Base-by-base conservation (phyloP, 1,140 invertebrate genomes). In the Reticulitermes speratus region DNA sequence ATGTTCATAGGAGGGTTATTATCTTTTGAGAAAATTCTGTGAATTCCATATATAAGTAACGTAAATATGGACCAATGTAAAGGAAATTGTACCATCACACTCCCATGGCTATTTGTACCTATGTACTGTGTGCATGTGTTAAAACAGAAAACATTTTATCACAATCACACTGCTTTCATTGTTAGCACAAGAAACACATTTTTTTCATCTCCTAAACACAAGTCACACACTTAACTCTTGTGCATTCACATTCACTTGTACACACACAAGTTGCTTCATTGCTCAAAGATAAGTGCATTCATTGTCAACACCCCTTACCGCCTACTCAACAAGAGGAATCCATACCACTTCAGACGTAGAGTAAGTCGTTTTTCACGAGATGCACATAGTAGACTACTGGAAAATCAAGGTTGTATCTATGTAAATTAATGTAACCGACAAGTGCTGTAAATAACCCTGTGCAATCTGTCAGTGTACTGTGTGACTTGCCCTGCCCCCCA, bases 241-340 rank as follows among this genome's bases (percentile, higher is more conserved):
- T 65, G 59, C 21, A 65, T 65, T 65, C 59, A 65, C 65, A 75
- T 12, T 30, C n/a, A 30, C n/a, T 8, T 75, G 1, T 30, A 75
- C 65, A 30, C n/a, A 75, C 65, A 75, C 65, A 30, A 75, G n/a
- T 30, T 75, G 65, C 65, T 75, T 75, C 65, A 75, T 75, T 75
- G 65, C 65, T 75, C 65, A 75, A 75, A 30, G 65, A 75, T 30
- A 75, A 75, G 65, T 75, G 65, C 65, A 75, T 75, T 75, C 65
- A 75, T 75, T 75, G 65, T 75, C n/a, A 16, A 75, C 65, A 75
- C 65, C 65, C 65, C n/a, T 75, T 30, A 75, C 65, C 65, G n/a
- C 65, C 65, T 25, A 75, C n/a, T 75, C 8, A 30, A 9, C n/a
- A 25, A n/a, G 65, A 75, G 65, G n/a, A 75, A 75, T 75, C 2